Percentiles rank a stretch among this genome's conserved stretches.
Conservation (phyloP, 2,888 invertebrate genomes). For the Dorcus hopei region DNA sequence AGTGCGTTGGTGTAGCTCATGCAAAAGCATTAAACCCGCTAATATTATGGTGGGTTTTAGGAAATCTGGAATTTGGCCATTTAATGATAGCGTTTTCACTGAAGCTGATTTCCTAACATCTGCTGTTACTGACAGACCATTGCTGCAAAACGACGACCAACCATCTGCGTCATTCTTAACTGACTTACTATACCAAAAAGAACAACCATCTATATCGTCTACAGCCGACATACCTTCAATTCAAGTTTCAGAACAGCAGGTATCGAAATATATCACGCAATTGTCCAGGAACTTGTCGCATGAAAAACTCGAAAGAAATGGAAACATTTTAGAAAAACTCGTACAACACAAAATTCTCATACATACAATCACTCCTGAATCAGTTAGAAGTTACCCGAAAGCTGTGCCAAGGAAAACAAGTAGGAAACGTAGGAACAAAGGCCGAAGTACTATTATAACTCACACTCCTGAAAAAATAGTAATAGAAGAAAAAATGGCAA, state of each 20-base stretch:
- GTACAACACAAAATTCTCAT: not conserved
- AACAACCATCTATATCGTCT: not conserved
- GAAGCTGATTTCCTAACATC: conserved; percentile 22
- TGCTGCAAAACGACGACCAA: not conserved
- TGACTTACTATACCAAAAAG: not conserved
- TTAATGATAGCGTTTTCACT: conserved; percentile 23
- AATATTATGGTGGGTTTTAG: conserved; percentile 23
- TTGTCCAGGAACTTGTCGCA: not conserved
- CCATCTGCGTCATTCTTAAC: not conserved
- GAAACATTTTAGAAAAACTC: not conserved
- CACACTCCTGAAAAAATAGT: not conserved
- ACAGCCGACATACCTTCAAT: not conserved
- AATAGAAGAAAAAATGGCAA: too few relatives aligned
- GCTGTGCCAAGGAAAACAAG: conserved; percentile 4
- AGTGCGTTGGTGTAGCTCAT: conserved; percentile 21
- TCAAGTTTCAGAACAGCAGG: not conserved
- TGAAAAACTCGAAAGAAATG: not conserved
- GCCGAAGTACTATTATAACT: conserved; percentile 1
- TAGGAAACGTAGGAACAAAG: conserved; percentile 9
- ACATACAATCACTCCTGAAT: not conserved
- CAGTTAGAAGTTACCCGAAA: conserved; percentile 9
- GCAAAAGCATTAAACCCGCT: conserved; percentile 19
- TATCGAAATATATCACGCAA: not conserved
- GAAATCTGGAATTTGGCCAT: conserved; percentile 24
- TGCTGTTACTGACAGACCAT: conserved; percentile 20